Evolutionary conservation across 2,888 invertebrate genomes (phyloP), one percentile per base, ranked within the genome.

Genomic region (Agrotis ipsilon): DNA sequence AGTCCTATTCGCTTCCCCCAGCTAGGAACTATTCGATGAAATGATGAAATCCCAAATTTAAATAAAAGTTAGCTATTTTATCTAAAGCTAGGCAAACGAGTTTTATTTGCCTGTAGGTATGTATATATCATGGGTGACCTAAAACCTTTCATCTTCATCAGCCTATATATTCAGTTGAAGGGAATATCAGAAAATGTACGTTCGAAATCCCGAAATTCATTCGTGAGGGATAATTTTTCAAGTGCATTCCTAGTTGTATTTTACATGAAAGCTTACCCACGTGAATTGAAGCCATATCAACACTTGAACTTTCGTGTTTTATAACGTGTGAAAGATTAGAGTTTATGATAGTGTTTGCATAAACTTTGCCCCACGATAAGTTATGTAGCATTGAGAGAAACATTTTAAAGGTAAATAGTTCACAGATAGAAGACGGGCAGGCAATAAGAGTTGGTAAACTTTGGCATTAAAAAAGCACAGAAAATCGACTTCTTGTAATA

Each of bases 321-420:
- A 73, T 54, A 48, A 57, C 5, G 27, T 78, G 72, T 60, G 19
- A 52, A 39, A 59, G 78, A 77, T 78, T 55, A 59, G 49, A n/a
- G 7, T 39, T 55, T 9, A 48, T 43, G 63, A 67, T 55, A 72
- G 51, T 9, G 24, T 67, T 63, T 60, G 19, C 48, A 64, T 63
- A 57, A 21, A 51, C 55, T 16, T 24, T 43, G 13, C 39, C 13
- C 32, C 39, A 48, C 13, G 18, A n/a, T 39, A 51, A 62, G 11
- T 45, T 7, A 49, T 45, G 21, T 45, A 54, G 27, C 21, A 55
- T 32, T 3, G 21, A 55, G n/a, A 14, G 45, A 32, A 71, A 55
- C 19, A 21, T 59, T 66, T 55, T n/a, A 49, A 19, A 11, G 13
- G 39, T 55, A 59, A 39, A 49, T 58, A 19, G 24, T 45, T 14